These are phyloP conservation scores for Pygathrix nemaeus DNA, from an alignment of 2,113 vertebrate species.

Conservation along the genomic window DNA sequence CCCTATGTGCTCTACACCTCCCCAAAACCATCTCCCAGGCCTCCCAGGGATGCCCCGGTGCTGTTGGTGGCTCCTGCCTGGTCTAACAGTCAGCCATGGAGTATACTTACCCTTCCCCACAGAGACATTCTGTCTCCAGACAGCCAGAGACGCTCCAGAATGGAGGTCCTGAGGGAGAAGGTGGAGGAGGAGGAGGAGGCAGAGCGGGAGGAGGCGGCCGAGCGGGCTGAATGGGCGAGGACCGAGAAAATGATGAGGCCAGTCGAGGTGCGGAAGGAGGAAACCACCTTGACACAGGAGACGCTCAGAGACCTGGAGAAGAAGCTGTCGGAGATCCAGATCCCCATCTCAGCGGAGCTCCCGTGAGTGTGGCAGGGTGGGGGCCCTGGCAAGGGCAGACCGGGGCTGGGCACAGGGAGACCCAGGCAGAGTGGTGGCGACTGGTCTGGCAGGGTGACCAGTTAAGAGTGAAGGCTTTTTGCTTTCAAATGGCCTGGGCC, in stretches of 20 bases:
- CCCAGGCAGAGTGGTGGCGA: neutral
- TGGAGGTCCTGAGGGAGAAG: constrained; percentile 77
- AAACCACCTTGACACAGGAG: neutral
- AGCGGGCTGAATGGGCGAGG: neutral
- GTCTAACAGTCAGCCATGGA: fast-evolving
- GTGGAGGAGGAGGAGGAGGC: constrained; percentile 69
- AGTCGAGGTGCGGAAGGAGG: fast-evolving
- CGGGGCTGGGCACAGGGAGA: neutral
- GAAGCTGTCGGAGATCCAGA: neutral
- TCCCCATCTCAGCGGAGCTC: neutral
- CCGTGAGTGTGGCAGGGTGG: constrained; percentile 14
- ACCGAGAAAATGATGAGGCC: neutral
- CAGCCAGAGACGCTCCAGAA: neutral
- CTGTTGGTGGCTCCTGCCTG: neutral
- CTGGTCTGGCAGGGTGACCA: neutral
- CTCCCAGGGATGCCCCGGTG: too few species aligned
- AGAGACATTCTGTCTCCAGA: neutral
- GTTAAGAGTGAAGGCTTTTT: neutral
- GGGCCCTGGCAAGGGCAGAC: too few species aligned
- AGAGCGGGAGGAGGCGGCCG: neutral
- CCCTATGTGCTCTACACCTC: neutral
- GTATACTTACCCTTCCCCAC: neutral
- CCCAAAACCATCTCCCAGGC: neutral
- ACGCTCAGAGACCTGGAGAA: constrained; percentile 13
- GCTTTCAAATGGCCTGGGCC: neutral